These are phyloP conservation scores for Leptinotarsa tumamoca DNA, from an alignment of 2,888 invertebrate species.

Conservation along the genomic window DNA sequence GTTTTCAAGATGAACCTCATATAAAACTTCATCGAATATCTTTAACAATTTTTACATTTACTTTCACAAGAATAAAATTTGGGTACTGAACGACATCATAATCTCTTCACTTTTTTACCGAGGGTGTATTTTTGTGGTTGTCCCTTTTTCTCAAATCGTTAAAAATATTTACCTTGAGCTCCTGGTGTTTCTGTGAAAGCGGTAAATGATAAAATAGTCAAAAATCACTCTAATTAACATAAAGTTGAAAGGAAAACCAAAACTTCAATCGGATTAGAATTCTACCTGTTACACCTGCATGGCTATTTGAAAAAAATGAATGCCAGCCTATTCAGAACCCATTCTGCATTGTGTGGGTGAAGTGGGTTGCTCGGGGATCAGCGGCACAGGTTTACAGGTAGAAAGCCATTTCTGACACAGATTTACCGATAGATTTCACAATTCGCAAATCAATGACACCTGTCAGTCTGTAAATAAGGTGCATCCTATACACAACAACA, in stretches of 20 bases:
- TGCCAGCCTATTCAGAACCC: conserved; percentile 8
- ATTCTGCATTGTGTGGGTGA: conserved; percentile 20
- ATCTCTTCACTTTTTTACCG: too few species aligned
- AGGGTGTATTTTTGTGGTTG: too few species aligned
- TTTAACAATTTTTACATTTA: too few species aligned
- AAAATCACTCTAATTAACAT: not conserved
- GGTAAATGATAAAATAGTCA: not conserved
- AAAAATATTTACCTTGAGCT: too few species aligned
- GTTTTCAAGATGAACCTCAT: too few species aligned
- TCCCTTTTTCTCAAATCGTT: too few species aligned
- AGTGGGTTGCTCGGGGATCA: conserved; percentile 8
- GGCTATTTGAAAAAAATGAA: conserved; percentile 16
- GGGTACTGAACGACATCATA: too few species aligned
- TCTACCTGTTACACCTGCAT: conserved; percentile 16
- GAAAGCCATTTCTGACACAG: conserved; percentile 15
- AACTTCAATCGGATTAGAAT: conserved; percentile 4
- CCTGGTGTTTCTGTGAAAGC: too few species aligned
- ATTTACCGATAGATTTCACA: conserved; percentile 19
- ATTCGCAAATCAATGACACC: conserved; percentile 16
- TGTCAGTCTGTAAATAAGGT: conserved; percentile 12
- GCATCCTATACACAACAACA: not conserved
- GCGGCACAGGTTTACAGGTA: conserved; percentile 14
- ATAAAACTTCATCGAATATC: too few species aligned
- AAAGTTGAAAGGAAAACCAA: not conserved
- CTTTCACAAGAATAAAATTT: too few species aligned